Conservation (phyloP, 2,888 invertebrate genomes). For the Omphaloscelis lunosa region DNA sequence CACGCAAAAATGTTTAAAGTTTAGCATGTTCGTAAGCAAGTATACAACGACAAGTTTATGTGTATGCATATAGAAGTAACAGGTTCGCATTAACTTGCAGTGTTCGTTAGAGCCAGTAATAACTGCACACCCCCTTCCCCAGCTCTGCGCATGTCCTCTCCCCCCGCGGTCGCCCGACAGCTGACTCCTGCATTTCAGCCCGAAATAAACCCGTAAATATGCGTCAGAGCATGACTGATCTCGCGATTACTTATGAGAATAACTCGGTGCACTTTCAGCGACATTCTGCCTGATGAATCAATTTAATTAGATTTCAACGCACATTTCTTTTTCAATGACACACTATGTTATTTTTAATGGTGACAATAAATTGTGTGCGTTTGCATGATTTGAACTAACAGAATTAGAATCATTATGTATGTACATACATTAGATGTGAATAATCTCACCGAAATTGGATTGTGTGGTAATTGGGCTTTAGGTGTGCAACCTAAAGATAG, state of each 20-base stretch:
- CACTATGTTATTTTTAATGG: slow-evolving; percentile 48
- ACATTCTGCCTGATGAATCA: slow-evolving; percentile 72
- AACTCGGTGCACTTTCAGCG: slow-evolving; percentile 68
- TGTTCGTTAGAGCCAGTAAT: slow-evolving; percentile 64
- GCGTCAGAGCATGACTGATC: slow-evolving; percentile 79
- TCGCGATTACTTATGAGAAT: slow-evolving; percentile 72
- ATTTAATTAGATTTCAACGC: slow-evolving; percentile 60
- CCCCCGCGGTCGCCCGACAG: slow-evolving; percentile 61
- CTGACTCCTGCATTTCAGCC: slow-evolving; percentile 76
- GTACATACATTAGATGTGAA: neutral
- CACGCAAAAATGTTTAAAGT: slow-evolving; percentile 5
- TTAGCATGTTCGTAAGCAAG: slow-evolving; percentile 11
- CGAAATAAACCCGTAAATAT: slow-evolving; percentile 75
- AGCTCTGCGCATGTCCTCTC: slow-evolving; percentile 45
- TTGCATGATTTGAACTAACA: slow-evolving; percentile 30
- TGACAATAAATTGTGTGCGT: slow-evolving; percentile 33
- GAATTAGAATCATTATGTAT: slow-evolving; percentile 27
- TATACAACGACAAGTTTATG: slow-evolving; percentile 41
- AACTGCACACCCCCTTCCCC: slow-evolving; percentile 58
- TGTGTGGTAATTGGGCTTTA: neutral
- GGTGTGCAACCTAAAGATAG: neutral
- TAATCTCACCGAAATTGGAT: slow-evolving; percentile 1
- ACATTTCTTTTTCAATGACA: slow-evolving; percentile 64
- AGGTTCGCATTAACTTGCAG: slow-evolving; percentile 61
- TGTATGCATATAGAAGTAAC: slow-evolving; percentile 49